A percentile compares a stretch with the other conserved stretches of the same genome.
Evolutionary conservation across 2,113 vertebrate species (phyloP).

Genomic region (Myotis yumanensis): DNA sequence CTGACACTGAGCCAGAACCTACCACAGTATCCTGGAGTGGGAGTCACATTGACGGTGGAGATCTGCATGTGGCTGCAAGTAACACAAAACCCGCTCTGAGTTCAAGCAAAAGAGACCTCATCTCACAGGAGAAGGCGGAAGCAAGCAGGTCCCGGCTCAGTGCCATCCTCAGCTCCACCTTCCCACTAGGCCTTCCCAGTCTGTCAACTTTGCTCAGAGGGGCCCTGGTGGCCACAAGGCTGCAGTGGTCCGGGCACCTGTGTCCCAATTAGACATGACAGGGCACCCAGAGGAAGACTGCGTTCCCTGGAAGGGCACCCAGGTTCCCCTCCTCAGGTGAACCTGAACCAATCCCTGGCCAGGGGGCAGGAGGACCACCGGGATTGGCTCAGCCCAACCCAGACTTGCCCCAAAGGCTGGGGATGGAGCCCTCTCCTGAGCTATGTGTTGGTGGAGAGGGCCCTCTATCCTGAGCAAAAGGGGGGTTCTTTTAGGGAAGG

Average conservation of each 20-base stretch:
- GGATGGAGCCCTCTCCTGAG: neutral
- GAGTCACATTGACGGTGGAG: too few species aligned
- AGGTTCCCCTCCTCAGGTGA: neutral
- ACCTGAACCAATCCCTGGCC: conserved; percentile 43
- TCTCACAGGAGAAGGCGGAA: neutral
- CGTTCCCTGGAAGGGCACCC: rapidly evolving
- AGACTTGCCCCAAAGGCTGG: too few species aligned
- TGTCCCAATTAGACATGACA: neutral
- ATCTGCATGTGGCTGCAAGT: neutral
- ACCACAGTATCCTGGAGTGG: neutral
- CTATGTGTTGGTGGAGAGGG: neutral
- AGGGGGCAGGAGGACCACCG: neutral
- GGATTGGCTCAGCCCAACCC: neutral
- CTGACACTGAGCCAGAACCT: neutral
- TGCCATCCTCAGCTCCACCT: rapidly evolving
- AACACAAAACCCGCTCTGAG: neutral
- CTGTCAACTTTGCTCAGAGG: neutral
- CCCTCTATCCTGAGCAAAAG: neutral
- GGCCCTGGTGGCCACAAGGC: neutral
- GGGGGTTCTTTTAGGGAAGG: neutral
- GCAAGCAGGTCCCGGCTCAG: neutral
- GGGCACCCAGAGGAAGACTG: neutral
- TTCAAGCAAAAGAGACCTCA: neutral
- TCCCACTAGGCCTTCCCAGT: neutral
- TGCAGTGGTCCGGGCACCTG: neutral